Conservation (phyloP, 2,888 invertebrate genomes). For the Pegoplata infirma region DNA sequence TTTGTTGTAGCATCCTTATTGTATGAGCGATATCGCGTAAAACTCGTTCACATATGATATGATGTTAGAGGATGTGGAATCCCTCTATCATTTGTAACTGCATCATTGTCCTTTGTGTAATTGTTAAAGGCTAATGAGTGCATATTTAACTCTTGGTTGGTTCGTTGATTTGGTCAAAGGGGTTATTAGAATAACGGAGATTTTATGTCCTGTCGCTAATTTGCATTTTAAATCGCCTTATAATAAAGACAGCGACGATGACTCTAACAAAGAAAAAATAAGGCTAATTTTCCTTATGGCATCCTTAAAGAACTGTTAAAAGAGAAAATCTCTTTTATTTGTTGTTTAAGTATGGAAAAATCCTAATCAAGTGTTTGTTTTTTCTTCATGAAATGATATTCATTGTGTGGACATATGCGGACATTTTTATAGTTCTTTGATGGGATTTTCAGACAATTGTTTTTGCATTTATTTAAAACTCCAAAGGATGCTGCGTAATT, state of each 20-base stretch:
- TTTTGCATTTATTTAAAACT: slow-evolving; percentile 7
- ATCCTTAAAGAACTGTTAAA: slow-evolving; percentile 19
- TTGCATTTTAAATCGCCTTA: slow-evolving; percentile 61
- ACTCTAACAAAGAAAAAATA: neutral
- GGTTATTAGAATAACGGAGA: slow-evolving; percentile 33
- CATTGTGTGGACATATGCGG: slow-evolving; percentile 66
- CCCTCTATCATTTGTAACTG: slow-evolving; percentile 30
- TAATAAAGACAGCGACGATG: slow-evolving; percentile 34
- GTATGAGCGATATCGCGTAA: neutral
- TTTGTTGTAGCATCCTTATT: slow-evolving; percentile 42
- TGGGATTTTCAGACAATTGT: slow-evolving; percentile 43
- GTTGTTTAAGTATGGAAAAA: slow-evolving; percentile 16
- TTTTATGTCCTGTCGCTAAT: slow-evolving; percentile 53
- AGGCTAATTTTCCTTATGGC: slow-evolving; percentile 49
- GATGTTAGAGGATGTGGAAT: neutral
- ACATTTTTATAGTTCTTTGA: slow-evolving; percentile 65
- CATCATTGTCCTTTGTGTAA: slow-evolving; percentile 50
- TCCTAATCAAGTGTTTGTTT: slow-evolving; percentile 56
- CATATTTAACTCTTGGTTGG: slow-evolving; percentile 60
- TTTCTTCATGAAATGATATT: slow-evolving; percentile 40
- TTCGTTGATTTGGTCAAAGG: slow-evolving; percentile 46
- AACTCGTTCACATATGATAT: slow-evolving; percentile 39
- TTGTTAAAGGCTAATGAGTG: slow-evolving; percentile 58
- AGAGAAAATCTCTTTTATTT: slow-evolving; percentile 1
- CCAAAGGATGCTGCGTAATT: slow-evolving; percentile 55